A percentile compares a stretch with the other conserved stretches of the same genome.
Evolutionary conservation across 2,113 vertebrate species (phyloP).

Genomic region (Calyptommatus sinebrachiatus): DNA sequence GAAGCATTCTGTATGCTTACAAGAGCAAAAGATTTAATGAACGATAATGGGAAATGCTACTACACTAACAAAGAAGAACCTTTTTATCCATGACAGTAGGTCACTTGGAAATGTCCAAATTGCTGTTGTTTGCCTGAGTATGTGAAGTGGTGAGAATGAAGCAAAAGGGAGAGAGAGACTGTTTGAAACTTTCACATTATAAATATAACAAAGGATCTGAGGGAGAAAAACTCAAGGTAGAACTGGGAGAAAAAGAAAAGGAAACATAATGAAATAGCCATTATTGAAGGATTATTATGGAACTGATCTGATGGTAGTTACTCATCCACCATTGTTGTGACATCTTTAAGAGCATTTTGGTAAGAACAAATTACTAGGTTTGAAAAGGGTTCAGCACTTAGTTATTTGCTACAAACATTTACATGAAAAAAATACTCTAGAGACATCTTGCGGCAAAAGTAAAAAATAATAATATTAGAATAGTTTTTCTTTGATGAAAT

Average conservation of each 20-base stretch:
- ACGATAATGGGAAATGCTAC: background rate
- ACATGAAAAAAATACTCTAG: background rate
- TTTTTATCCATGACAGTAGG: background rate
- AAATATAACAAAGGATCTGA: background rate
- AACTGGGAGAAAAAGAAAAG: background rate
- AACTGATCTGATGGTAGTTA: conserved; percentile 5
- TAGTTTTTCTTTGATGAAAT: background rate
- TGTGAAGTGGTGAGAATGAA: background rate
- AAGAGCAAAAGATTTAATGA: background rate
- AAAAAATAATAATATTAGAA: background rate
- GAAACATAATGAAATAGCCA: background rate
- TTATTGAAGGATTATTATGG: background rate
- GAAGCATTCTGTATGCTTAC: background rate
- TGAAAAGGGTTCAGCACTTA: background rate
- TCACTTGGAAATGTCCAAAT: background rate
- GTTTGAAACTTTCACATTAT: background rate
- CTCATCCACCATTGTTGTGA: background rate
- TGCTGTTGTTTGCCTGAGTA: background rate
- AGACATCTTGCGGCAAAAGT: background rate
- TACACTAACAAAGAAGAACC: background rate
- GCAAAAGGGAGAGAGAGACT: background rate
- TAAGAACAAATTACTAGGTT: background rate
- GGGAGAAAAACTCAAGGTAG: background rate
- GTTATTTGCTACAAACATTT: background rate
- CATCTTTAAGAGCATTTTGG: background rate